Evolutionary conservation across 1,140 invertebrate genomes (phyloP).

Genomic region (Drosophila triauraria): DNA sequence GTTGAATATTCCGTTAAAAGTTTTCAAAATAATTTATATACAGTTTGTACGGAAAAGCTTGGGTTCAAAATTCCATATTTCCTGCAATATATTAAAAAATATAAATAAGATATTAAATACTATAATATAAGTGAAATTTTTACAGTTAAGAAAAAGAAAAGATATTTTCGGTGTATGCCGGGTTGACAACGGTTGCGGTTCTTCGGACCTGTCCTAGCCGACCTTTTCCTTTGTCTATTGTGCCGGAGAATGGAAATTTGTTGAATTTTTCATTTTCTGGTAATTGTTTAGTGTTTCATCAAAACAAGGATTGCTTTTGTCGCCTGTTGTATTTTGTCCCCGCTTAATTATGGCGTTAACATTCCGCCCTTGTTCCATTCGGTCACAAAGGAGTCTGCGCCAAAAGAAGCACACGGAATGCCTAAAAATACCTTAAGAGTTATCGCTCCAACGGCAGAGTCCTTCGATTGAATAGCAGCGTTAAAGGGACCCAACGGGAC

Average conservation of each 20-base stretch:
- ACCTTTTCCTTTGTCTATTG: conserved; percentile 55
- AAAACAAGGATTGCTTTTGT: conserved; percentile 52
- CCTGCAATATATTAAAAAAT: too few species aligned
- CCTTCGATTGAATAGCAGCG: conserved; percentile 28
- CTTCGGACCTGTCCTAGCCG: conserved; percentile 4
- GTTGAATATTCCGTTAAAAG: too few species aligned
- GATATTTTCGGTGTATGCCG: not conserved
- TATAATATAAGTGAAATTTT: not conserved
- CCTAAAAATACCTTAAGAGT: conserved; percentile 23
- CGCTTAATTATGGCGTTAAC: conserved; percentile 59
- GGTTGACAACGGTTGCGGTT: conserved; percentile 17
- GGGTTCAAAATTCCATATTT: too few species aligned
- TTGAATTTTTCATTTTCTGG: conserved; percentile 45
- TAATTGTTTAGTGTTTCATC: conserved; percentile 58
- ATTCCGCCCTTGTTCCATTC: conserved; percentile 43
- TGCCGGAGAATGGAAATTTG: conserved; percentile 46
- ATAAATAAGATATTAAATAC: not conserved
- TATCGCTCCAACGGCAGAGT: conserved; percentile 12
- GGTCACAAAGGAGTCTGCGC: conserved; percentile 10
- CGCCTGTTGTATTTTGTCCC: conserved; percentile 47
- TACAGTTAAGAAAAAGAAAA: not conserved
- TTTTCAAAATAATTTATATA: too few species aligned
- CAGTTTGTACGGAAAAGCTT: too few species aligned
- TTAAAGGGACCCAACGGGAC: not conserved
- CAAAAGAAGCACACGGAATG: conserved; percentile 1